These are phyloP conservation scores for Melanostoma mellinum DNA, from an alignment of 2,888 invertebrate genomes.

Conservation along the genomic window DNA sequence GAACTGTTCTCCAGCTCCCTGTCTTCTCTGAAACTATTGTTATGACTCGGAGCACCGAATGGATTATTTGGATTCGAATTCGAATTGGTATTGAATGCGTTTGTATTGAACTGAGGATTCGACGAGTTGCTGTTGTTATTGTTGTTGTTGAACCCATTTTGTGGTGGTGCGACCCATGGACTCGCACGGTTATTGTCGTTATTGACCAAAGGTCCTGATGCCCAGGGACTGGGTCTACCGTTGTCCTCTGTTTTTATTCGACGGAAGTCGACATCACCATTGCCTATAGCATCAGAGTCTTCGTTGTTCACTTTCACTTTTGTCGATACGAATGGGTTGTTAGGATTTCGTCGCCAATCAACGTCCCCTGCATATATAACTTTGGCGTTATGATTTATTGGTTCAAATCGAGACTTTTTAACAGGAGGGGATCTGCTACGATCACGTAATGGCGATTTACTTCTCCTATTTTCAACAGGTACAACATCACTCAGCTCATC, in stretches of 20 bases:
- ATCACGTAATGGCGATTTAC: conserved; percentile 77
- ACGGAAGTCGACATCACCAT: conserved; percentile 57
- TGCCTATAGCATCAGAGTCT: conserved; percentile 40
- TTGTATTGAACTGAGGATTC: conserved; percentile 58
- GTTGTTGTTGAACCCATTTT: conserved; percentile 58
- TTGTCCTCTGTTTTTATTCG: conserved; percentile 52
- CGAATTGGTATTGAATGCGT: conserved; percentile 57
- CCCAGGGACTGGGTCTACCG: conserved; percentile 62
- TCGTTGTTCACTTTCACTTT: conserved; percentile 76
- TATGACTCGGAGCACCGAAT: conserved; percentile 55
- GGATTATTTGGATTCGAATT: conserved; percentile 68
- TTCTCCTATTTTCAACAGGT: conserved; percentile 85
- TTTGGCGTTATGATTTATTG: conserved; percentile 80
- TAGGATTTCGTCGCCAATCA: conserved; percentile 55
- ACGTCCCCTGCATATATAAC: conserved; percentile 79
- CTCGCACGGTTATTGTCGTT: conserved; percentile 55
- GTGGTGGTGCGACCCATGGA: conserved; percentile 68
- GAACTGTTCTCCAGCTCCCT: conserved; percentile 42
- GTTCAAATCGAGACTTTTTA: conserved; percentile 80
- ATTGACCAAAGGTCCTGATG: conserved; percentile 54
- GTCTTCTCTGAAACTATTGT: conserved; percentile 50
- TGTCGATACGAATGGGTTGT: conserved; percentile 79
- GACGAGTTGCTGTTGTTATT: conserved; percentile 39
- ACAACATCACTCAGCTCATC: conserved; percentile 91
- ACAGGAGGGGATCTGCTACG: conserved; percentile 77